Evolutionary conservation across 2,888 invertebrate genomes (phyloP).

Genomic region (Tridacna crocea): DNA sequence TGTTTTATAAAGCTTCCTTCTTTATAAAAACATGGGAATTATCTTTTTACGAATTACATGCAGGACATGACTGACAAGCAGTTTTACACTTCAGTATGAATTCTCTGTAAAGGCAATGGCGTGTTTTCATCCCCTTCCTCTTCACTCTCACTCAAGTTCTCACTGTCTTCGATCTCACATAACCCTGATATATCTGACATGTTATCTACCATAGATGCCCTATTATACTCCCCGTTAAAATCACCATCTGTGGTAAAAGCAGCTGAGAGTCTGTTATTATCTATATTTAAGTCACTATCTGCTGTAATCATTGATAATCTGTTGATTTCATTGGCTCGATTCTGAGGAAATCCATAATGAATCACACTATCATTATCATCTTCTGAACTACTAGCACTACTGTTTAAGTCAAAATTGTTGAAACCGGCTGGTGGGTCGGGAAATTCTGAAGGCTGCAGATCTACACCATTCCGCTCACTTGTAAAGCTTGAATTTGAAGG

Average conservation of each 20-base stretch:
- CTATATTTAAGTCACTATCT: conserved; percentile 53
- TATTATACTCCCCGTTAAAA: conserved; percentile 86
- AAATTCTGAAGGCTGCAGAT: conserved; percentile 49
- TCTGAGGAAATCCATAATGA: conserved; percentile 81
- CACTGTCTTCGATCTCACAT: conserved; percentile 93
- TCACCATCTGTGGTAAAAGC: conserved; percentile 71
- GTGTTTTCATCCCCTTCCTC: conserved; percentile 75
- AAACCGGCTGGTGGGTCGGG: conserved; percentile 55
- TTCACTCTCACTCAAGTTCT: conserved; percentile 81
- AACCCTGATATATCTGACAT: conserved; percentile 94
- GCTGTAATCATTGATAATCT: conserved; percentile 58
- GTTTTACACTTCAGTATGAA: conserved; percentile 56
- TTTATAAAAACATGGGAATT: neutral
- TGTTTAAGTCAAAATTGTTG: conserved; percentile 40
- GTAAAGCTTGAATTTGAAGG: conserved; percentile 85
- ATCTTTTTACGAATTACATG: neutral
- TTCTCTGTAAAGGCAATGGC: conserved; percentile 58
- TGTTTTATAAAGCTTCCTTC: neutral
- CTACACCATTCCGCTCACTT: conserved; percentile 54
- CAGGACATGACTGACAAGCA: neutral
- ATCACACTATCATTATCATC: conserved; percentile 78
- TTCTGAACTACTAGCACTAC: conserved; percentile 54
- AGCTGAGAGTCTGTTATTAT: conserved; percentile 57
- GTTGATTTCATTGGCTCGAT: conserved; percentile 50
- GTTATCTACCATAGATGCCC: conserved; percentile 86